phyloP scores from a whole-genome alignment of 1,140 invertebrate species.

The Steinernema feltiae region DNA sequence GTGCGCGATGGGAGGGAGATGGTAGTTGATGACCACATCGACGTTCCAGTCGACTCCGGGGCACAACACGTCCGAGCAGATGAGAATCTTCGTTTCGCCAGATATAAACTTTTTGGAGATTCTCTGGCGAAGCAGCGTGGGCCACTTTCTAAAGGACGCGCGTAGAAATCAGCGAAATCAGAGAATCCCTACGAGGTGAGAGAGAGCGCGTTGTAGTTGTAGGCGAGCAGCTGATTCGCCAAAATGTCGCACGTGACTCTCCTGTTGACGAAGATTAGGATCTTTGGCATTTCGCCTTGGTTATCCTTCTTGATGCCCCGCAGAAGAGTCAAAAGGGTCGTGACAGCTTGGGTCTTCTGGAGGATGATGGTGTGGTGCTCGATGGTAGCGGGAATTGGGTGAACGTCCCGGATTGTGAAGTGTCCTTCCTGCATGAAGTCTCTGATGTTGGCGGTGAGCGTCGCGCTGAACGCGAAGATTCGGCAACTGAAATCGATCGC shows the following conservation, averaged over 20 bases:
- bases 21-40: conserved; percentile 2
- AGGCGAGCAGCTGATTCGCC: neutral
- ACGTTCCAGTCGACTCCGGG: neutral
- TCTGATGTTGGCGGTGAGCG: neutral
- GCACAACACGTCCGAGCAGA: neutral
- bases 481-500: no score
- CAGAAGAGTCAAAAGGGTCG: neutral
- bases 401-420: neutral
- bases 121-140: neutral
- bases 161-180: neutral
- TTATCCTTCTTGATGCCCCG: neutral
- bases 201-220: neutral
- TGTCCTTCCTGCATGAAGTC: neutral
- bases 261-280: neutral
- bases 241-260: neutral
- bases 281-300: neutral
- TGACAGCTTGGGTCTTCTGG: neutral
- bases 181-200: neutral
- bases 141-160: neutral
- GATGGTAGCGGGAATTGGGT: neutral
- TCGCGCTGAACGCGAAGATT: neutral
- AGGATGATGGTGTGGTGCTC: neutral
- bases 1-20: neutral
- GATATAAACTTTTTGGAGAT: neutral
- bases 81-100: neutral